Conservation (phyloP, 2,113 vertebrate species). For the Syngnathus scovelli region DNA sequence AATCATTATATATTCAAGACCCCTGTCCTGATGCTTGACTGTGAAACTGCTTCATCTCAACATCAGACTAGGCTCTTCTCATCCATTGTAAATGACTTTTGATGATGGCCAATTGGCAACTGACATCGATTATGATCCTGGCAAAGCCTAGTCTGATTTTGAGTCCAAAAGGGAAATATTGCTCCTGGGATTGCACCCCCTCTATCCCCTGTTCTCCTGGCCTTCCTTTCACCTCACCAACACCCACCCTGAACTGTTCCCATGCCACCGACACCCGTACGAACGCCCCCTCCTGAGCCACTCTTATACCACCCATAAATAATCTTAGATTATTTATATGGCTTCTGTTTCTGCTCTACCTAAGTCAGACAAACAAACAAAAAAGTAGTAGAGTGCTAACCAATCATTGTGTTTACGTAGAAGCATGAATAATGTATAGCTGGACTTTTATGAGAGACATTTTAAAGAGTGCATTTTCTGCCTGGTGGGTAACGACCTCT, state of each 20-base stretch:
- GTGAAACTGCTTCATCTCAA: slow-evolving; percentile 49
- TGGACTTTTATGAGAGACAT: slow-evolving; percentile 9
- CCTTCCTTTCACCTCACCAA: slow-evolving; percentile 24
- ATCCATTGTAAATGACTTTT: slow-evolving; percentile 5
- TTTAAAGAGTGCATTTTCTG: slow-evolving; percentile 6
- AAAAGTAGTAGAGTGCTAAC: slow-evolving; percentile 13
- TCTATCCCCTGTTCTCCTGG: slow-evolving; percentile 29
- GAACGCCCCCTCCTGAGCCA: slow-evolving; percentile 21
- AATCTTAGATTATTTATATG: slow-evolving; percentile 66
- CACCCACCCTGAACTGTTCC: slow-evolving; percentile 30
- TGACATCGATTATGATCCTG: slow-evolving; percentile 5
- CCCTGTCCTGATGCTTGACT: slow-evolving; percentile 59
- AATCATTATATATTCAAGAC: slow-evolving; percentile 42
- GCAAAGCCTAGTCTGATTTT: slow-evolving; percentile 69
- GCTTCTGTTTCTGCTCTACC: slow-evolving; percentile 31
- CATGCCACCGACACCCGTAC: slow-evolving; percentile 7
- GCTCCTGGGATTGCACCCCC: slow-evolving; percentile 57
- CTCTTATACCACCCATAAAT: slow-evolving; percentile 51
- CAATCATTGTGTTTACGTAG: slow-evolving; percentile 10
- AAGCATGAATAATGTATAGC: slow-evolving; percentile 22
- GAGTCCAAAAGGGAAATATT: slow-evolving; percentile 50
- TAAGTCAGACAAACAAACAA: slow-evolving; percentile 9
- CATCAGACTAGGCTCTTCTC: slow-evolving; percentile 66
- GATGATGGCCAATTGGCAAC: not conserved
- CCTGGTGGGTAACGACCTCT: slow-evolving; percentile 39